phyloP scores from a whole-genome alignment of 2,113 vertebrate species.

The Gobiocypris rarus region DNA sequence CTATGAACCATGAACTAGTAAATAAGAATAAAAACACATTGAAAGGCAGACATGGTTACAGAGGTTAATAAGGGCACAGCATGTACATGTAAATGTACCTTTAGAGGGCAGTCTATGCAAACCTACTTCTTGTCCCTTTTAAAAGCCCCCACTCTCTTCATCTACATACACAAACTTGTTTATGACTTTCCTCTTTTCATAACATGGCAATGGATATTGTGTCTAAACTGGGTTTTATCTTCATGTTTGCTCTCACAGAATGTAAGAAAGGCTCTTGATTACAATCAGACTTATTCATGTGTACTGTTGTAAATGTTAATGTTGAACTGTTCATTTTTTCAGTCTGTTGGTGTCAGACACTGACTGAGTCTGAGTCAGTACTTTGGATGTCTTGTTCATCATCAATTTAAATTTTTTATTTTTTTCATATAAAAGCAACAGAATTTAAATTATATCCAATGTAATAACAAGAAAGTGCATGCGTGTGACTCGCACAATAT shows the following conservation, averaged over 20 bases:
- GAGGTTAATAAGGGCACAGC: background rate
- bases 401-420: too few species aligned
- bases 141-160: background rate
- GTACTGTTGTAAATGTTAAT: background rate
- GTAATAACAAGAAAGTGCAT: too few species aligned
- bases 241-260: background rate
- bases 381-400: too few species aligned
- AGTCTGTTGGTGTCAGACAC: background rate
- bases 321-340: background rate
- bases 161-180: background rate
- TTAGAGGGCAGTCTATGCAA: background rate
- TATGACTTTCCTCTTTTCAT: background rate
- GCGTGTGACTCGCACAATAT: too few species aligned
- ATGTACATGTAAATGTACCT: background rate
- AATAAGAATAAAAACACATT: too few species aligned
- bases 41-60: background rate
- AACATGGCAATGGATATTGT: background rate
- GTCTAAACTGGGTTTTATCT: background rate
- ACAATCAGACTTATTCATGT: background rate
- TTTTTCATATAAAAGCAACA: too few species aligned
- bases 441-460: too few species aligned
- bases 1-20: too few species aligned
- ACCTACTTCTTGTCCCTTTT: background rate
- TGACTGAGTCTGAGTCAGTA: constrained; percentile 34
- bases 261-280: background rate